Conservation (phyloP, 2,113 vertebrate genomes). For the Poecile atricapillus region DNA sequence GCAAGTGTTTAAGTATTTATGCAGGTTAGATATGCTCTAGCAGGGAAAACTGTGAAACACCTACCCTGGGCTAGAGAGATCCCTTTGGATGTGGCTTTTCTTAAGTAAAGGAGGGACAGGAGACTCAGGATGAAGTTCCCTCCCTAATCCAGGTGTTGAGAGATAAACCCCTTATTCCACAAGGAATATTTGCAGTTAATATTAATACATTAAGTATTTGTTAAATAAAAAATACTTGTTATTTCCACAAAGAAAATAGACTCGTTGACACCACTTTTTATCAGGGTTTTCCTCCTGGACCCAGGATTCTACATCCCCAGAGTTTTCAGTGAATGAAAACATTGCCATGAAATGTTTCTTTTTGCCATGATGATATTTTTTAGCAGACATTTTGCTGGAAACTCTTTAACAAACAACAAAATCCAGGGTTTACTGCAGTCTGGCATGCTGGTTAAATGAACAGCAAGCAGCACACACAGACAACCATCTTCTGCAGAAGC, state of each 20-base stretch:
- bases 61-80: not conserved
- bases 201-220: no score
- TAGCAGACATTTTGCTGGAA: not conserved
- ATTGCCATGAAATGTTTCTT: not conserved
- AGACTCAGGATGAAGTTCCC: not conserved
- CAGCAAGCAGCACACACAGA: not conserved
- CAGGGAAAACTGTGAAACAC: not conserved
- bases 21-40: not conserved
- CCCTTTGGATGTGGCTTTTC: not conserved
- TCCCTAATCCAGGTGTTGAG: not conserved
- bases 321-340: not conserved
- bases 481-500: not conserved
- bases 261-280: not conserved
- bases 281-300: not conserved
- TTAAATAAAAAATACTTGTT: no score
- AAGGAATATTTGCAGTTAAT: no score
- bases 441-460: not conserved
- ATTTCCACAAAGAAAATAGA: not conserved
- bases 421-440: not conserved
- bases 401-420: not conserved
- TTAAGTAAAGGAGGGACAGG: not conserved
- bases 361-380: not conserved
- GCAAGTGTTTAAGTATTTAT: conserved; percentile 53
- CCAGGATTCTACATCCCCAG: not conserved
- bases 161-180: not conserved